These are phyloP conservation scores for Dicentrarchus labrax DNA, from an alignment of 2,113 vertebrate genomes.

Conservation along the genomic window DNA sequence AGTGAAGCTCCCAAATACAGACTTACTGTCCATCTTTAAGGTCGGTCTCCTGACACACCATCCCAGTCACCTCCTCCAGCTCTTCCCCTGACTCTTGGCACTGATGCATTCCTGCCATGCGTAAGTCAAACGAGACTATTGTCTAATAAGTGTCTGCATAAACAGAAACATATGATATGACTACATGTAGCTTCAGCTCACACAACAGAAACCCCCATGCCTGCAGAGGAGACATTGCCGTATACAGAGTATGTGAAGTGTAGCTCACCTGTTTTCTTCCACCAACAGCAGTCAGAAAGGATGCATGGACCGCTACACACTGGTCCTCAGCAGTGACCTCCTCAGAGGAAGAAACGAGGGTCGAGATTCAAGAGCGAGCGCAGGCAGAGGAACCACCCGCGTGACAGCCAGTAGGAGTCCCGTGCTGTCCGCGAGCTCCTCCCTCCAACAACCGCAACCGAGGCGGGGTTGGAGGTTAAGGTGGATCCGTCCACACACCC, in stretches of 20 bases:
- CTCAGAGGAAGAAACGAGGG: too few relatives aligned
- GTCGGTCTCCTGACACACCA: conserved; percentile 87
- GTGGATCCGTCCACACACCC: background rate
- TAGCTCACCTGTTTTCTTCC: conserved; percentile 18
- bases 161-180: background rate
- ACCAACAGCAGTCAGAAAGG: background rate
- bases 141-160: background rate
- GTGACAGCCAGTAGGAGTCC: background rate
- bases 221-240: background rate
- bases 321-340: background rate
- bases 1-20: background rate
- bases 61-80: conserved; percentile 68
- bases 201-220: background rate
- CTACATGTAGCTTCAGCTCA: background rate
- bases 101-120: conserved; percentile 42
- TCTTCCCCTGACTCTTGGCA: conserved; percentile 27
- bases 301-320: too few relatives aligned
- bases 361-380: too few relatives aligned
- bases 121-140: background rate
- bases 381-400: background rate
- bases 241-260: background rate
- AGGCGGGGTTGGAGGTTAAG: background rate
- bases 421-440: conserved; percentile 23
- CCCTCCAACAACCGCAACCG: conserved; percentile 3
- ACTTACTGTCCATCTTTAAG: conserved; percentile 91